These are phyloP conservation scores for Fistularia tabacaria DNA, from an alignment of 2,797 vertebrate genomes.

Conservation along the genomic window DNA sequence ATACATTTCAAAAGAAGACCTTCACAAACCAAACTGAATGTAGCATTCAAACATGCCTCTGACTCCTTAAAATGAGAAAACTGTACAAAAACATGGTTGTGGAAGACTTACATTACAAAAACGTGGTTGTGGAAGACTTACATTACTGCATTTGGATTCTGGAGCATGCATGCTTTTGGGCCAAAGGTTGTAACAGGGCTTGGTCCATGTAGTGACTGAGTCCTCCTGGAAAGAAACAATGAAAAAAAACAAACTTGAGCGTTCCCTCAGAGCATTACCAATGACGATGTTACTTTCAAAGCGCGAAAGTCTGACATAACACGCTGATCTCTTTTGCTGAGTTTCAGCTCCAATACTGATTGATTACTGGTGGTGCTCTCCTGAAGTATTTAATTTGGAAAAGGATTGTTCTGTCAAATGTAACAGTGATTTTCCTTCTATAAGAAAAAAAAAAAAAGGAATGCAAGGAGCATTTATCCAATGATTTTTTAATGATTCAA, in stretches of 20 bases:
- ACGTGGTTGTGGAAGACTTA: constrained; percentile 69
- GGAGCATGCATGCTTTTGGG: constrained; percentile 96
- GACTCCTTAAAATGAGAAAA: background rate
- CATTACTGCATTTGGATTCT: constrained; percentile 94
- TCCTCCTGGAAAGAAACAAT: constrained; percentile 78
- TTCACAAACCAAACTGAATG: no score
- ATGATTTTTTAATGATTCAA: no score
- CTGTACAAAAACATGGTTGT: background rate
- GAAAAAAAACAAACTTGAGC: background rate
- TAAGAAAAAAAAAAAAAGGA: no score
- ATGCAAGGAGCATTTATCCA: no score
- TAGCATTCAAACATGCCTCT: no score
- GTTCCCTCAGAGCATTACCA: background rate
- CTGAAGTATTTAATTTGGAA: no score
- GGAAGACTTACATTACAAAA: constrained; percentile 85
- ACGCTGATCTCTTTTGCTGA: background rate
- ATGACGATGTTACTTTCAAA: background rate
- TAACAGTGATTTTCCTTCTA: no score
- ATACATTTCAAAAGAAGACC: no score
- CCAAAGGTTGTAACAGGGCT: constrained; percentile 97
- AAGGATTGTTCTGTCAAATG: no score
- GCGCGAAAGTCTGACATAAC: no score
- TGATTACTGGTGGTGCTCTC: background rate
- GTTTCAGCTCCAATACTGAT: background rate
- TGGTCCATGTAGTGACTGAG: constrained; percentile 92